These are phyloP conservation scores for Argopecten irradians DNA, from an alignment of 1,140 invertebrate genomes.

Conservation along the genomic window DNA sequence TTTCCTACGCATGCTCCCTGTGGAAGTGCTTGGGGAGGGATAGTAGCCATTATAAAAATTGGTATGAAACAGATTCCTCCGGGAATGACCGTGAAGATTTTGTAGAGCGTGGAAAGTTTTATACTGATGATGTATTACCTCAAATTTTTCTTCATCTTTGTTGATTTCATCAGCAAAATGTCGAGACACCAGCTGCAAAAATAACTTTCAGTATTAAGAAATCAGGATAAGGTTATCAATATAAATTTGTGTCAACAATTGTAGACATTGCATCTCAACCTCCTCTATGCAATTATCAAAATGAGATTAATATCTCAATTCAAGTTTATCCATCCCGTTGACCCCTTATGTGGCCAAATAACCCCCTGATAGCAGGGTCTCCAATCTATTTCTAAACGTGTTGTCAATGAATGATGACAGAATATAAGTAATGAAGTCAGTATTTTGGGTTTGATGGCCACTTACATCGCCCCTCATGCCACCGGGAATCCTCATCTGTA, in stretches of 20 bases:
- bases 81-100: neutral
- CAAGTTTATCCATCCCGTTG: too few species aligned
- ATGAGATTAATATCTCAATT: too few species aligned
- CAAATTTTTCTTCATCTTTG: neutral
- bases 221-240: too few species aligned
- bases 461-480: constrained; percentile 30
- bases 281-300: too few species aligned
- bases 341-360: too few species aligned
- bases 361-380: too few species aligned
- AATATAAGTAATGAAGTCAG: too few species aligned
- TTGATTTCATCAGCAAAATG: neutral
- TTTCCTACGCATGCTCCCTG: neutral
- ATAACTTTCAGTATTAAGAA: neutral
- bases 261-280: too few species aligned
- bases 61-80: neutral
- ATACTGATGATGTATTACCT: neutral
- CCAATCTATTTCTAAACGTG: too few species aligned
- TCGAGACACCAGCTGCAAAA: neutral
- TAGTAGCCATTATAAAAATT: neutral
- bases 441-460: too few species aligned
- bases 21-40: neutral
- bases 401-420: too few species aligned
- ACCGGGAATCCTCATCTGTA: constrained; percentile 35
- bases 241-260: too few species aligned
- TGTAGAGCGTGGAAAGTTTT: neutral